These are phyloP conservation scores for Hapalemur alaotrensis DNA, from an alignment of 2,797 vertebrate species.

Conservation along the genomic window DNA sequence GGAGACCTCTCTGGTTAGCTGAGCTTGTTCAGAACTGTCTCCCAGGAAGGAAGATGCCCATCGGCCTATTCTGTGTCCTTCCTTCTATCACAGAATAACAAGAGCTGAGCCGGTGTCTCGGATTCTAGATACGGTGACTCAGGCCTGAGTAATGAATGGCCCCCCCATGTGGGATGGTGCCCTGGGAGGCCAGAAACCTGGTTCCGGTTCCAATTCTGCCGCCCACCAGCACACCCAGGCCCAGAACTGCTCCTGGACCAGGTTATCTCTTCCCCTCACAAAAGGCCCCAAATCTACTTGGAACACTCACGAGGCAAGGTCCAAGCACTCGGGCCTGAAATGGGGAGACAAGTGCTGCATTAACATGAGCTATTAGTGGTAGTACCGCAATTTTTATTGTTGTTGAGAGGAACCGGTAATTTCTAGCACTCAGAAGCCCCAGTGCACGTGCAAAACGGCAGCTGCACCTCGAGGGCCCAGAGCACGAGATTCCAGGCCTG, in stretches of 20 bases:
- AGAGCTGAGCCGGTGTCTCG: fast-evolving
- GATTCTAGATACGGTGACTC: fast-evolving
- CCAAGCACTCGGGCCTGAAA: neutral
- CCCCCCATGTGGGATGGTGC: fast-evolving
- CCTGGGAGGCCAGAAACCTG: neutral
- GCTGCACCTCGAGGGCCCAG: fast-evolving
- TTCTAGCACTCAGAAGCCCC: neutral
- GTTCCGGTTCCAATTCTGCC: no score
- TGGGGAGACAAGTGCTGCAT: no score
- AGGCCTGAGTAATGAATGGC: neutral
- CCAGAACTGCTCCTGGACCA: fast-evolving
- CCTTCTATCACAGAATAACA: fast-evolving
- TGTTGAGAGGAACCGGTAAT: neutral
- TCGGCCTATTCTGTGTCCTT: fast-evolving
- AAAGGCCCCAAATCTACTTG: fast-evolving
- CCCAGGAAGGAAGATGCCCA: no score
- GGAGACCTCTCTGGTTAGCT: neutral
- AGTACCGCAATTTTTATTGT: fast-evolving
- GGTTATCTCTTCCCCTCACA: neutral
- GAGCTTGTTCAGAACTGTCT: neutral
- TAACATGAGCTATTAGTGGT: neutral
- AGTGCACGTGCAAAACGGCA: neutral
- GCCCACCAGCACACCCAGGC: neutral
- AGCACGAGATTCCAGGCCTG: neutral
- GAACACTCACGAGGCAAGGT: fast-evolving